These are phyloP conservation scores for Platygyra sinensis DNA, from an alignment of 64 coral and sea anemone species.

Conservation along the genomic window DNA sequence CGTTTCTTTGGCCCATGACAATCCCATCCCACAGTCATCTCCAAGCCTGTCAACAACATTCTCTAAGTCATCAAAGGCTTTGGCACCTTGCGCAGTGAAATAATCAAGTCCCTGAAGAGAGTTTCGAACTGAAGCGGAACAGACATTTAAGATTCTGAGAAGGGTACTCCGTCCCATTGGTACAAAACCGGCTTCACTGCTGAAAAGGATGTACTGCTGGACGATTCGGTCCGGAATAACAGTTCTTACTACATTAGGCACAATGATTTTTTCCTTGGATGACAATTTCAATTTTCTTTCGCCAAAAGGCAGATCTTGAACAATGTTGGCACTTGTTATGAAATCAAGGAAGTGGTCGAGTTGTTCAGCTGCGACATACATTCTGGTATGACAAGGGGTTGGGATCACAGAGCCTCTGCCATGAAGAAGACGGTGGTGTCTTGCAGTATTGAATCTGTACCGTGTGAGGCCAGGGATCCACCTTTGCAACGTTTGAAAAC, in stretches of 20 bases:
- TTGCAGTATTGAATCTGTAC: conserved; percentile 33
- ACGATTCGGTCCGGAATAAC: conserved; percentile 48
- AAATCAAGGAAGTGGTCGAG: conserved; percentile 54
- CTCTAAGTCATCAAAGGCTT: conserved; percentile 28
- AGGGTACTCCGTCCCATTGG: conserved; percentile 45
- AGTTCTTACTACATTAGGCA: conserved; percentile 45
- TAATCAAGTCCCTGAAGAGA: conserved; percentile 52
- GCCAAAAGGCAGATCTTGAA: conserved; percentile 53
- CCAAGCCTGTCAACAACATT: conserved; percentile 30
- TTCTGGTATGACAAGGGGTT: neutral
- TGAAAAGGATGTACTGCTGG: conserved; percentile 31
- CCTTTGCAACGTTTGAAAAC: neutral
- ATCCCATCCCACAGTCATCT: conserved; percentile 13
- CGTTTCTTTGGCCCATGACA: conserved; percentile 36
- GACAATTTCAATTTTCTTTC: conserved; percentile 55
- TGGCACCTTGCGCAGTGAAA: conserved; percentile 40
- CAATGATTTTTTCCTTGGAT: conserved; percentile 23
- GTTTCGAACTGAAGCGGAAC: conserved; percentile 32
- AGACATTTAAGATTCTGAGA: conserved; percentile 38
- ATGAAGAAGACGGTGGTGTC: conserved; percentile 34
- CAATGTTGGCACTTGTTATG: conserved; percentile 49
- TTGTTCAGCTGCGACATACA: conserved; percentile 14
- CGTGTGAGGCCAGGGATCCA: conserved; percentile 34
- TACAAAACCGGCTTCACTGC: conserved; percentile 12
- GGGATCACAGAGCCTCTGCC: conserved; percentile 35